phyloP scores from a whole-genome alignment of 1,140 invertebrate genomes.

The Penaeus chinensis region DNA sequence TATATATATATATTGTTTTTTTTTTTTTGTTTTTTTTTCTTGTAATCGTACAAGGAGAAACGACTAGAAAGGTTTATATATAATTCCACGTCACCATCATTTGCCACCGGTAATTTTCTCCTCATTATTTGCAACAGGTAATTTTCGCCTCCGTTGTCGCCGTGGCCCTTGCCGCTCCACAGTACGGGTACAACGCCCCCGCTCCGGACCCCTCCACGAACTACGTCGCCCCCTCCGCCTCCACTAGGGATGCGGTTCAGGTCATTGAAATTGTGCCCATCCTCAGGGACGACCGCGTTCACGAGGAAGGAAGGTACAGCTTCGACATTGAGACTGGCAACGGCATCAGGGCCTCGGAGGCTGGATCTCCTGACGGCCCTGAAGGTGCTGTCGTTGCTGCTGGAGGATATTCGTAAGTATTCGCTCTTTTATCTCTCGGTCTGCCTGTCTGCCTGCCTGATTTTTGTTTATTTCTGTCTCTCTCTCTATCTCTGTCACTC shows the following conservation, averaged over 20 bases:
- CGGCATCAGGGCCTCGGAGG: constrained; percentile 11
- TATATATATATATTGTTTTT: too few relatives aligned
- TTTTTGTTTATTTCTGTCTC: too few relatives aligned
- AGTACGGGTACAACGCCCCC: constrained; percentile 9
- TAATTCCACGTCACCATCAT: too few relatives aligned
- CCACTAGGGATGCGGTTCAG: too few relatives aligned
- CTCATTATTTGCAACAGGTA: neutral
- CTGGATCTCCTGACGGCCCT: constrained; percentile 17
- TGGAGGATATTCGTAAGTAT: neutral
- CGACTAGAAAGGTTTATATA: too few relatives aligned
- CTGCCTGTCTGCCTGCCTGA: too few relatives aligned
- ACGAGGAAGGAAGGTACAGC: constrained; percentile 20
- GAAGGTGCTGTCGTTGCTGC: constrained; percentile 19
- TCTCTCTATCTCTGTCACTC: too few relatives aligned
- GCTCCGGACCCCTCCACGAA: too few relatives aligned
- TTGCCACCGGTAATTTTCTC: neutral
- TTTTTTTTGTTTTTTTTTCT: too few relatives aligned
- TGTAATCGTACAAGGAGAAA: too few relatives aligned
- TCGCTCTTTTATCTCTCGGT: too few relatives aligned
- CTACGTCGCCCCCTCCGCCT: neutral
- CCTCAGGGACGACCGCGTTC: neutral
- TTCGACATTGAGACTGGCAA: constrained; percentile 28
- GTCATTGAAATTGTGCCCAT: neutral
- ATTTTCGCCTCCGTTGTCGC: constrained; percentile 23
- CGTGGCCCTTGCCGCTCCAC: neutral